A percentile compares a stretch with the other conserved stretches of the same genome.
Evolutionary conservation across 2,113 vertebrate species (phyloP).

Genomic region (Isurus oxyrinchus): DNA sequence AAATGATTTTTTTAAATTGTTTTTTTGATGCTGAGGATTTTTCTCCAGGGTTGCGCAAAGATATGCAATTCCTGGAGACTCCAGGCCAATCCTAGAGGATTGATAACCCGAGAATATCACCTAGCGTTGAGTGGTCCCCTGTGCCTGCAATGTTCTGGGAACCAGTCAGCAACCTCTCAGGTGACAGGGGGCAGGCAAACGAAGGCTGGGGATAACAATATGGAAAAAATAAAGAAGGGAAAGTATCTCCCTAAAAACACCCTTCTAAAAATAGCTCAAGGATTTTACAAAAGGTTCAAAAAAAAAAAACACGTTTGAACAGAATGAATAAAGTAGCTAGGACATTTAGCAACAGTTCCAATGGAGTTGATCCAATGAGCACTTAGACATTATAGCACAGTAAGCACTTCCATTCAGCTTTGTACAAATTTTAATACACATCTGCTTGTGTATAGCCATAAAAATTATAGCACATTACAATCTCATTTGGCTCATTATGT

Average conservation of each 20-base stretch:
- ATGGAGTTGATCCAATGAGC: neutral
- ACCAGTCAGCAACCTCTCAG: neutral
- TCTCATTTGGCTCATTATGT: neutral
- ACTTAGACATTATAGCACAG: neutral
- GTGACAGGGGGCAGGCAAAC: neutral
- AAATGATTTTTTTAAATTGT: no score
- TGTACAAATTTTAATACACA: neutral
- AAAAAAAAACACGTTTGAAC: neutral
- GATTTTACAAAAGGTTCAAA: neutral
- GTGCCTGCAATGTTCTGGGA: neutral
- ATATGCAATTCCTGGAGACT: no score
- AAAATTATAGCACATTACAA: neutral
- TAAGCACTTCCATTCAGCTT: neutral
- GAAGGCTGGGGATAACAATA: neutral
- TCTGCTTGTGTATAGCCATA: neutral
- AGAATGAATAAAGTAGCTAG: neutral
- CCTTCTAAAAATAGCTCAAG: neutral
- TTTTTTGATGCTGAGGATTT: no score
- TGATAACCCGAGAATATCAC: neutral
- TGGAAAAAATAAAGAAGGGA: neutral
- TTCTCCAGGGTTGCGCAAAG: no score
- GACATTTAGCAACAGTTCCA: neutral
- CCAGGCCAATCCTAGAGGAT: no score
- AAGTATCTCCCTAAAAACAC: neutral
- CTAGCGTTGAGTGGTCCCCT: neutral